These are phyloP conservation scores for Manacus vitellinus DNA, from an alignment of 2,113 vertebrate species.

Conservation along the genomic window DNA sequence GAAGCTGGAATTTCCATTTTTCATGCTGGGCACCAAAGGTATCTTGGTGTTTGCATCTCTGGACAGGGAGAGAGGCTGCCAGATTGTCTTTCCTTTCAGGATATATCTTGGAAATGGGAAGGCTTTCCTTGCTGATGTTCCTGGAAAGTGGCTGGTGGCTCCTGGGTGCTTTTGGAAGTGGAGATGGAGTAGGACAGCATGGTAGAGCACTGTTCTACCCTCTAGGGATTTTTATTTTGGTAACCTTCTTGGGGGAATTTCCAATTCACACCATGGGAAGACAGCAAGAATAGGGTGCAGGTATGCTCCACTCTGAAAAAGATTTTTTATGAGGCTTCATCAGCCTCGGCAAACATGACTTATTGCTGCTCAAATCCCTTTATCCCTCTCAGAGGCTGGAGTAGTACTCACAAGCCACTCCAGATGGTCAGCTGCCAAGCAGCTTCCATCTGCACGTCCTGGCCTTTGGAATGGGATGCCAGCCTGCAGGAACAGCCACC, in stretches of 20 bases:
- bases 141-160: neutral
- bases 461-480: neutral
- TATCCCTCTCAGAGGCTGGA: neutral
- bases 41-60: neutral
- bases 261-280: fast-evolving
- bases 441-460: fast-evolving
- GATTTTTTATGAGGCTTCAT: neutral
- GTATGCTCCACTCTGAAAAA: fast-evolving
- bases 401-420: neutral
- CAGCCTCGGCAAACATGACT: neutral
- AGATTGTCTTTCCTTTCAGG: neutral
- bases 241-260: neutral
- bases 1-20: neutral
- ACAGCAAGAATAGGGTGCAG: neutral
- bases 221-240: neutral
- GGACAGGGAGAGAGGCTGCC: neutral
- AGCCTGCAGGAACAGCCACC: neutral
- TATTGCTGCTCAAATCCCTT: neutral
- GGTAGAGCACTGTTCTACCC: neutral
- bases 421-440: neutral
- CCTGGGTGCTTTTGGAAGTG: neutral
- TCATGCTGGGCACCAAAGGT: neutral
- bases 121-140: neutral
- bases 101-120: neutral
- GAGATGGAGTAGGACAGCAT: neutral